These are phyloP conservation scores for Morpho deidamia DNA, from an alignment of 2,888 invertebrate genomes.

Conservation along the genomic window DNA sequence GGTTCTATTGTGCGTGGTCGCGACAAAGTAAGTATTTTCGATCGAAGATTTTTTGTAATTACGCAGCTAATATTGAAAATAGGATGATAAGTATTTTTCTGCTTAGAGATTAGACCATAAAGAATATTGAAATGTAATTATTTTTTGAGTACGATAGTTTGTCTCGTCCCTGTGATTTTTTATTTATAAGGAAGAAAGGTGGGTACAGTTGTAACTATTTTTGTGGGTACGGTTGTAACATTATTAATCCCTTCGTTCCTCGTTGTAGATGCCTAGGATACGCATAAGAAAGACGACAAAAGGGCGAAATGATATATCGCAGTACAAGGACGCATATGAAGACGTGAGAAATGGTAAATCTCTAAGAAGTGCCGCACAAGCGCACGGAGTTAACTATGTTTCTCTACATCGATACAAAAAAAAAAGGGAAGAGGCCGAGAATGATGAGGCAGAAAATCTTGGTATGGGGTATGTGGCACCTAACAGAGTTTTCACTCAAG, in stretches of 20 bases:
- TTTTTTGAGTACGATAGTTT: background rate
- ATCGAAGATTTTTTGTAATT: background rate
- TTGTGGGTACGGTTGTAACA: background rate
- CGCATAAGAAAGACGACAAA: conserved; percentile 11
- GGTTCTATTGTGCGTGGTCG: background rate
- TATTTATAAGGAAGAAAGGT: background rate
- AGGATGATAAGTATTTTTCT: background rate
- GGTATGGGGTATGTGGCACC: background rate
- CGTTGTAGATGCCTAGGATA: conserved; percentile 15
- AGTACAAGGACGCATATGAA: conserved; percentile 13
- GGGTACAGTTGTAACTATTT: background rate
- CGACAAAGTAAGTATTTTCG: background rate
- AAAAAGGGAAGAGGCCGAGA: background rate
- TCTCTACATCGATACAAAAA: too few species aligned
- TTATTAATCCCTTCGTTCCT: background rate
- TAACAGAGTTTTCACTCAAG: conserved; percentile 13
- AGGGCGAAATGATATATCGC: conserved; percentile 2
- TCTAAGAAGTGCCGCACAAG: conserved; percentile 4
- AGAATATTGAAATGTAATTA: background rate
- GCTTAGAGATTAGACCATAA: background rate
- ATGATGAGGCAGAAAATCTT: background rate
- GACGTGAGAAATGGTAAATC: conserved; percentile 8
- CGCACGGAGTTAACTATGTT: too few species aligned
- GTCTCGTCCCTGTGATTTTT: background rate
- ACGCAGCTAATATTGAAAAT: background rate